Evolutionary conservation across 2,888 invertebrate species (phyloP), one percentile per base, ranked within the genome.

Genomic region (Amphimallon solstitiale): DNA sequence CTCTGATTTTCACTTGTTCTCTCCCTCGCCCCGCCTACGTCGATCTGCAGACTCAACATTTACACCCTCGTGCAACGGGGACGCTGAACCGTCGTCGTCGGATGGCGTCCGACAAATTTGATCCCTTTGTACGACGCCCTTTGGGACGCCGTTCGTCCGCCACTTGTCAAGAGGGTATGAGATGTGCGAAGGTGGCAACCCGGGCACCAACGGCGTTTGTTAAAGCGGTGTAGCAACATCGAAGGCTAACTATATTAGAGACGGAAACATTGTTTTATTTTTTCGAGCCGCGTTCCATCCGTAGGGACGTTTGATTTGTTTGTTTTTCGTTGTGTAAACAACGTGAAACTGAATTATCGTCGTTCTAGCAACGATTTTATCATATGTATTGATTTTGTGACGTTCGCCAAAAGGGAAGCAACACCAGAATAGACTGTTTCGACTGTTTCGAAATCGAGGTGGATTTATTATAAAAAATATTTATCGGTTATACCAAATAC

Each of bases 1-100:
- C 75, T 75, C 76, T 79, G 79, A 79, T 79, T 79, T 79, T 78
- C 79, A 77, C 78, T 79, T 79, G 79, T 79, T 79, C 77, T 72
- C 75, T 72, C 73, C 76, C 74, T 70, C 69, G 68, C 67, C 70
- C 71, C 73, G 68, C 72, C 72, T 69, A 69, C 71, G 45, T 29
- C 59, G 71, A 46, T 66, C 62, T 62, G 63, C 67, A 54, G 63
- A 67, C 68, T 65, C 71, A 63, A 69, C 63, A 67, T 67, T 67
- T 63, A 51, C 67, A 63, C 67, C 67, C 67, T 63, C 51, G 61
- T 51, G 19, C 34, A 23, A 10, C 52, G 61, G 19, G 61, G 40
- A 34, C 46, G 21, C 43, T 51, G 23, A 51, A 38, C 38, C 40
- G 48, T 38, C 62, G 40, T 12, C 48, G 46, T 17, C 10, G 49